Percentiles rank a stretch among this genome's conserved stretches.
Evolutionary conservation across 2,888 invertebrate genomes (phyloP).

Genomic region (Tenthredo mesomela): DNA sequence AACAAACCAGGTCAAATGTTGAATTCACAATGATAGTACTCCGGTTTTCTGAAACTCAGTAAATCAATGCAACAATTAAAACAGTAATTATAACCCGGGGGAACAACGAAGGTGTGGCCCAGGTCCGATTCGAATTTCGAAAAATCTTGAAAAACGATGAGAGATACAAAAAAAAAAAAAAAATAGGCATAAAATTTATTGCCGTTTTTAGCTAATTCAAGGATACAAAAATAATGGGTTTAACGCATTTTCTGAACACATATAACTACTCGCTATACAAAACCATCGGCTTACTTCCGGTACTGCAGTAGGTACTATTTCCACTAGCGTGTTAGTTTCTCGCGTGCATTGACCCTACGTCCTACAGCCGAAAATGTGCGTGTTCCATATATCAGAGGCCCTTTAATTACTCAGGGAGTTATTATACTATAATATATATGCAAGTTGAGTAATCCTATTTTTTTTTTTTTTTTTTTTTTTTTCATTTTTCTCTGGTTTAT

Average conservation of each 20-base stretch:
- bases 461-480: not conserved
- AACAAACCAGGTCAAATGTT: constrained; percentile 35
- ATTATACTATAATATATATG: not conserved
- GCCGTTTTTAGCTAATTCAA: not conserved
- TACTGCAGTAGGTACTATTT: not conserved
- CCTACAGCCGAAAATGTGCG: constrained; percentile 18
- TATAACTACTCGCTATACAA: not conserved
- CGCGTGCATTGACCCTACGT: constrained; percentile 41
- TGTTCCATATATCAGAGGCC: constrained; percentile 21
- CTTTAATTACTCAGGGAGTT: constrained; percentile 40
- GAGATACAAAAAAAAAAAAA: no score
- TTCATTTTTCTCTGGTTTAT: not conserved
- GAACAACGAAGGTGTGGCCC: no score
- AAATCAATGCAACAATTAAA: not conserved
- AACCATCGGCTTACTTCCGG: constrained; percentile 11
- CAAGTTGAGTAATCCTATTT: not conserved
- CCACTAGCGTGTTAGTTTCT: constrained; percentile 16
- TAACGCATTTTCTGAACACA: not conserved
- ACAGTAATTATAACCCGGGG: not conserved
- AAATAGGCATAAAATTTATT: no score
- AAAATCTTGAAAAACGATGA: not conserved
- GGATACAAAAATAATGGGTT: not conserved
- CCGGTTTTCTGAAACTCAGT: not conserved
- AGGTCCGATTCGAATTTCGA: no score
- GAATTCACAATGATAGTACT: not conserved